Percentiles rank a stretch among this genome's conserved stretches.
These are phyloP conservation scores for Oscheius sp. DNA, from an alignment of 2,888 invertebrate genomes.

Conservation along the genomic window DNA sequence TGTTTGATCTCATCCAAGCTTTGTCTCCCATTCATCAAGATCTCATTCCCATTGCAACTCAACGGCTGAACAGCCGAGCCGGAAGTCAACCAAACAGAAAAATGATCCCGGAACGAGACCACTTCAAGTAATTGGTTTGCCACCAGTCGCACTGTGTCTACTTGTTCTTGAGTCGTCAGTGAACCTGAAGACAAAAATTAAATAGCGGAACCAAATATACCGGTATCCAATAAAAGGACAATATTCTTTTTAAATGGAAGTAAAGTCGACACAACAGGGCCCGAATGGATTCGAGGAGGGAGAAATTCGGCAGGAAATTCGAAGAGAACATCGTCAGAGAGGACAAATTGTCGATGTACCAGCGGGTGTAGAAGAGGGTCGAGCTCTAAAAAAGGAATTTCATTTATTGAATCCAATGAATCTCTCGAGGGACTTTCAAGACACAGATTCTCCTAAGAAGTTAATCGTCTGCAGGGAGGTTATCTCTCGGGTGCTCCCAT, in stretches of 20 bases:
- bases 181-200: constrained; percentile 18
- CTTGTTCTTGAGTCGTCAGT: constrained; percentile 16
- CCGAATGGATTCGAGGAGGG: constrained; percentile 27
- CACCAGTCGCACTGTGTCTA: constrained; percentile 24
- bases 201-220: not conserved
- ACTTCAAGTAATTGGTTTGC: constrained; percentile 14
- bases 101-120: not conserved
- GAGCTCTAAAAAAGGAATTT: constrained; percentile 11
- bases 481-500: no score
- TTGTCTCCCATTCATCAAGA: not conserved
- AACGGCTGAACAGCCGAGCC: not conserved
- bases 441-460: no score
- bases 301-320: constrained; percentile 38
- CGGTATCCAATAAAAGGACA: constrained; percentile 34
- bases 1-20: constrained; percentile 14
- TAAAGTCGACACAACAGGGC: constrained; percentile 4
- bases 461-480: no score
- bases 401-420: not conserved
- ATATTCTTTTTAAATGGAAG: constrained; percentile 12
- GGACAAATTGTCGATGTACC: constrained; percentile 32
- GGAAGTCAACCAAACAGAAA: constrained; percentile 5
- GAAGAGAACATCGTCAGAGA: constrained; percentile 28
- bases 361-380: constrained; percentile 1
- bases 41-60: not conserved
- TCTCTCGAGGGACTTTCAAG: not conserved